Evolutionary conservation across 92 coral and sea anemone species (phyloP), one percentile per base, ranked within the genome.

Genomic region (Bergia sp.): DNA sequence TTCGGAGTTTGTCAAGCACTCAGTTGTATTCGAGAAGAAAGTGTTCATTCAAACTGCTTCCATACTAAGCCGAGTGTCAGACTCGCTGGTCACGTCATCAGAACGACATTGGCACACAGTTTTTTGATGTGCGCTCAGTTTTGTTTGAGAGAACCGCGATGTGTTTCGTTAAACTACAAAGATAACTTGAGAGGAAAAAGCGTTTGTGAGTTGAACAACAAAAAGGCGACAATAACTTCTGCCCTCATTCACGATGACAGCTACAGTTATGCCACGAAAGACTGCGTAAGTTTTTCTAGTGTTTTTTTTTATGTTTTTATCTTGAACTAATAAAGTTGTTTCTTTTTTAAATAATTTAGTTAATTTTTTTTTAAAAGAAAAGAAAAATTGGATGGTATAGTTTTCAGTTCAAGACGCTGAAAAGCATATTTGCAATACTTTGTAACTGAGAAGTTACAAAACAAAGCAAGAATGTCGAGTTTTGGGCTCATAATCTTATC

Each of bases 21-120:
- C 76, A 38, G 76, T 72, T 72, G 76, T 29, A 72, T 72, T n/a
- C 76, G 76, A 7, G 76, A 72, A 72, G 76, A 72, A 29, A 10
- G 23, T 29, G 40, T 39, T 72, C 76, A 29, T 72, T 72, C 76
- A 37, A 29, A 39, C 38, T 72, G 23, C 40, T 39, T 72, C 42
- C 39, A 15, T 5, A 38, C 23, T 5, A 72, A 37, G 11, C 76
- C 21, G 40, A 36, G 76, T 10, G 11, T 72, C 76, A 72, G 38
- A 72, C 76, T 72, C 76, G 38, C 40, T 72, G 43, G 76, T 4
- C 76, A 72, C 38, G 76, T 72, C 40, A n/a, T 72, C 39, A 72
- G 23, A 16, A 8, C 23, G 12, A 72, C 40, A 29, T 72, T 38
- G 13, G 38, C 39, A 0, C 38, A 72, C 3, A 37, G 42, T 72